phyloP scores from a whole-genome alignment of 1,140 invertebrate genomes.

The Drosophila trapezifrons region DNA sequence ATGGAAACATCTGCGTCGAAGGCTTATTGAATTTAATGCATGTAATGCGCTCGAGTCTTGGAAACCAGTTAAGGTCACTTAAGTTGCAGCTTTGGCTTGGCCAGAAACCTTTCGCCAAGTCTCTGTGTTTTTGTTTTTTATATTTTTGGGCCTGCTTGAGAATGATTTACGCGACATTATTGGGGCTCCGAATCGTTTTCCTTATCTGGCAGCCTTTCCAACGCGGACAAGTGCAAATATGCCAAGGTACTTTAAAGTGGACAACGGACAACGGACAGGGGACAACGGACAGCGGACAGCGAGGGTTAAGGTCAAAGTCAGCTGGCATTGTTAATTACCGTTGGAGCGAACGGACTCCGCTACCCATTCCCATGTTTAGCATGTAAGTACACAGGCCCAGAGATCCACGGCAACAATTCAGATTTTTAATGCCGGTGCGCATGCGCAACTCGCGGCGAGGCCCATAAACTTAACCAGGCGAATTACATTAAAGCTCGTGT shows the following conservation, averaged over 20 bases:
- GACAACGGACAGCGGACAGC: constrained; percentile 25
- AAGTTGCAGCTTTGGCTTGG: constrained; percentile 39
- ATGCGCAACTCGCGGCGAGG: constrained; percentile 55
- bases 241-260: constrained; percentile 33
- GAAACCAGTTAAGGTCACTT: constrained; percentile 70
- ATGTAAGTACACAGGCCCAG: constrained; percentile 38
- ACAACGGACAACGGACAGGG: constrained; percentile 4
- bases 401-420: constrained; percentile 24
- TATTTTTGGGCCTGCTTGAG: constrained; percentile 7
- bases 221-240: constrained; percentile 53
- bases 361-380: constrained; percentile 59
- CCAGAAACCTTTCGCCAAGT: constrained; percentile 69
- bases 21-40: constrained; percentile 58
- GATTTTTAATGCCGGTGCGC: constrained; percentile 40
- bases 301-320: constrained; percentile 81
- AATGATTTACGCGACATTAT: constrained; percentile 72
- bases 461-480: constrained; percentile 50
- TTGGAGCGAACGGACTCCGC: constrained; percentile 49
- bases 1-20: constrained; percentile 48
- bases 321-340: constrained; percentile 76
- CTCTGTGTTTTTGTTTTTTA: background rate
- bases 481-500: constrained; percentile 57
- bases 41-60: constrained; percentile 35
- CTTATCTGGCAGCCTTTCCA: constrained; percentile 53
- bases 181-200: constrained; percentile 45